Base-by-base conservation (phyloP, 2,888 invertebrate genomes). In the Drosophila picticornis region DNA sequence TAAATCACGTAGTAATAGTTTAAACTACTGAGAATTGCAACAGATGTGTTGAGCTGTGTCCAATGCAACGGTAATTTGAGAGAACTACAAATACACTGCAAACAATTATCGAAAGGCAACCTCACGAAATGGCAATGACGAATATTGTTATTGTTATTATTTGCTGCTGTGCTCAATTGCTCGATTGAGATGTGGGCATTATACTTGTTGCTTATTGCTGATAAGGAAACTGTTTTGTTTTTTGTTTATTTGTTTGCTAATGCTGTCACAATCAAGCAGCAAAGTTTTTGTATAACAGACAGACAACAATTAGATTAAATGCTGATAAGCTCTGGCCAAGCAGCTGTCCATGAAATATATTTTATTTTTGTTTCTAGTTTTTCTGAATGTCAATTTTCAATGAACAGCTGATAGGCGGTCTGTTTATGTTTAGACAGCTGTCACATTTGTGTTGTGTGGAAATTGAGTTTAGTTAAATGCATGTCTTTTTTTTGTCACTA, bases 171-270 rank as follows among this genome's bases (percentile, higher is more conserved):
- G 46, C 16, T 58, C 64, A 62, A 75, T 66, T 63, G 46, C 46
- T 65, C n/a, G n/a, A 36, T 29, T 25, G 40, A 43, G 38, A 55
- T 31, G 50, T 43, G 46, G 27, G 32, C 16, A 34, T 9, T 64
- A 40, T 68, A 52, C 58, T 67, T 82, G 80, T 81, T 82, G 69
- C 80, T 67, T 72, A 74, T 70, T 74, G 65, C 75, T 80, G 80
- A 82, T 80, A 81, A 74, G 59, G 67, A 75, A 70, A 60, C 61
- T 46, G 63, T 70, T 72, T 61, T 48, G 50, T 51, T 27, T 38
- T 32, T 60, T 25, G 25, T 38, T 59, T 32, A 27, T 22, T 53
- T 55, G 36, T 38, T 51, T 48, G 59, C 46, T 59, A 43, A 73
- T 73, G 68, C 29, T 57, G 57, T 22, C 52, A 52, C 16, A 43